Conservation (phyloP, 1,140 invertebrate species). For the Rhopalosiphum maidis region DNA sequence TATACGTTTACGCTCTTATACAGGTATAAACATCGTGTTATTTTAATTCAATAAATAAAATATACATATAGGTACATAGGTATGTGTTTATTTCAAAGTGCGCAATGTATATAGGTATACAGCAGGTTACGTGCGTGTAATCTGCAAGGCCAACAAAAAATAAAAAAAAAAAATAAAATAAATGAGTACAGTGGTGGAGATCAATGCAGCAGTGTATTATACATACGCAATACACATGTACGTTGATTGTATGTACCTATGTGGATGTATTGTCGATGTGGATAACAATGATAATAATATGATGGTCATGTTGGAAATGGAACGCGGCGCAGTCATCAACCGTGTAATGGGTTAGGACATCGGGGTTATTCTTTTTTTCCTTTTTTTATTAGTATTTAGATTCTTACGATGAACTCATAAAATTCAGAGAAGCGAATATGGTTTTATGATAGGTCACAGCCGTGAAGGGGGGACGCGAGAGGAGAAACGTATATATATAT, state of each 20-base stretch:
- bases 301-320: neutral
- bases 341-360: constrained; percentile 17
- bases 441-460: constrained; percentile 1
- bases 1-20: neutral
- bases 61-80: neutral
- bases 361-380: neutral
- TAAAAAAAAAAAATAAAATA: neutral
- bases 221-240: neutral
- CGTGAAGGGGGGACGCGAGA: too few relatives aligned
- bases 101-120: neutral
- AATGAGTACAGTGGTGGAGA: neutral
- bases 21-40: neutral
- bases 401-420: constrained; percentile 28
- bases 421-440: constrained; percentile 43
- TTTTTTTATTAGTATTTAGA: constrained; percentile 38
- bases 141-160: neutral
- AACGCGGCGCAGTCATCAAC: constrained; percentile 28
- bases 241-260: neutral
- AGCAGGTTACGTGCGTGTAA: neutral
- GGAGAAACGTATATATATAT: neutral
- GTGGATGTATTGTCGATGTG: neutral
- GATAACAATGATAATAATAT: neutral
- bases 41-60: neutral
- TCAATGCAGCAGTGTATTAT: neutral
- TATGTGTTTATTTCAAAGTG: neutral